Conservation (phyloP, 2,797 vertebrate species). For the Anguilla obscura region DNA sequence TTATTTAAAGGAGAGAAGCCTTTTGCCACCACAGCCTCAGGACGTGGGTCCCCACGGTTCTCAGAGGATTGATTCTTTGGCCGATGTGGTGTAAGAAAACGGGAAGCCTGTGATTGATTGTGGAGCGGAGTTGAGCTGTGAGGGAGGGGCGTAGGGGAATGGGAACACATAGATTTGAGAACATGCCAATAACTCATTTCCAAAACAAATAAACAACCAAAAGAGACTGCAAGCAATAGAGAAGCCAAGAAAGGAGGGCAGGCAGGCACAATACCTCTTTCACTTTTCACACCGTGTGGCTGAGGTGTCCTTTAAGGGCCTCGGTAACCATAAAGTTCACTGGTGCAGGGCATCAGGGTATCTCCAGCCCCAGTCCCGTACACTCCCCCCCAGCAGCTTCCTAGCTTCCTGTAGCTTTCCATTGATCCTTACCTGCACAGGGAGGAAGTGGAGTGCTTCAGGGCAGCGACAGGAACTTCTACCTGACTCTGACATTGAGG, state of each 20-base stretch:
- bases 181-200: constrained; percentile 66
- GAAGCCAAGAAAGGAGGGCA: background rate
- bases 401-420: background rate
- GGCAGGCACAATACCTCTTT: background rate
- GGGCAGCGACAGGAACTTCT: background rate
- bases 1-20: constrained; percentile 3
- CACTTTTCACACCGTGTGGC: too few species aligned
- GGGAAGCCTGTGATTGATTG: constrained; percentile 65
- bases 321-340: too few species aligned
- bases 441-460: background rate
- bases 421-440: background rate
- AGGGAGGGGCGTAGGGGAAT: constrained; percentile 44
- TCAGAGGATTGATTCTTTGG: constrained; percentile 58
- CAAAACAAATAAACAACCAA: constrained; percentile 50
- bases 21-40: constrained; percentile 16
- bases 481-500: background rate
- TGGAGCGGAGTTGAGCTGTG: constrained; percentile 46
- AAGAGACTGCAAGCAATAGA: background rate
- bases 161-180: constrained; percentile 61
- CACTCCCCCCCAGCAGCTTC: background rate
- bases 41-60: constrained; percentile 54
- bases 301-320: too few species aligned
- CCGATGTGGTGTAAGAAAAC: constrained; percentile 44
- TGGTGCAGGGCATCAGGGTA: background rate
- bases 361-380: background rate